Base-by-base conservation (phyloP, 2,797 vertebrate species). In the Pogoniulus pusillus region DNA sequence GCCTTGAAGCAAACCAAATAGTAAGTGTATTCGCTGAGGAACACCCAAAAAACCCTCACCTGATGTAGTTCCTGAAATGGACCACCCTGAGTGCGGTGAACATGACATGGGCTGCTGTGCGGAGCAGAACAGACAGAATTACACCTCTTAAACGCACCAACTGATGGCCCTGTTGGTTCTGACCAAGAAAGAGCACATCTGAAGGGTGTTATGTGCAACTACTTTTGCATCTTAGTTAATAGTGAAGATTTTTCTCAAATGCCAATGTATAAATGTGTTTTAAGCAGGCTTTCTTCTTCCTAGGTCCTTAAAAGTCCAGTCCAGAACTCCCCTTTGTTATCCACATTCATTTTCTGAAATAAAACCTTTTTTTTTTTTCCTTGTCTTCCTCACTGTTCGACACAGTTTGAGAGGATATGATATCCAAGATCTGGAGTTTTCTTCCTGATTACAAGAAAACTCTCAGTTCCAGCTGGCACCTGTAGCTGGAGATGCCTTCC, bases 41-140 rank as follows among this genome's bases (percentile, higher is more conserved):
- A 9, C 24, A 80, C 7, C 5, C 62, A 34, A 26, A 90, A 82
- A 34, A 0, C 16, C 16, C 37, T 71, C 16, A 34, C 4, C 12
- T 49, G 35, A 41, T 27, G 41, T 20, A n/a, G 71, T 41, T 77
- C 60, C 70, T 57, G 54, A 60, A 75, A 58, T 0, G 2, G 64
- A 53, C 9, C 9, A 32, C 71, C 15, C 37, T 2, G 5, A 37
- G 8, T 4, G 10, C 27, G 41, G 23, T 34, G 64, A 86, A 22
- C 7, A 35, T 1, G 0, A 3, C 0, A 3, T n/a, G 24, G 2
- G 1, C 24, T 62, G 41, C 65, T 1, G 2, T 47, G 55, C 41
- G 41, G 63, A 76, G 57, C 51, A 49, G 54, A 70, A 30, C 24
- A 69, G 72, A 15, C 65, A 37, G 41, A 41, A 32, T 37, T 57